Conservation (phyloP, 2,797 vertebrate genomes). For the Arrhamphus sclerolepis region DNA sequence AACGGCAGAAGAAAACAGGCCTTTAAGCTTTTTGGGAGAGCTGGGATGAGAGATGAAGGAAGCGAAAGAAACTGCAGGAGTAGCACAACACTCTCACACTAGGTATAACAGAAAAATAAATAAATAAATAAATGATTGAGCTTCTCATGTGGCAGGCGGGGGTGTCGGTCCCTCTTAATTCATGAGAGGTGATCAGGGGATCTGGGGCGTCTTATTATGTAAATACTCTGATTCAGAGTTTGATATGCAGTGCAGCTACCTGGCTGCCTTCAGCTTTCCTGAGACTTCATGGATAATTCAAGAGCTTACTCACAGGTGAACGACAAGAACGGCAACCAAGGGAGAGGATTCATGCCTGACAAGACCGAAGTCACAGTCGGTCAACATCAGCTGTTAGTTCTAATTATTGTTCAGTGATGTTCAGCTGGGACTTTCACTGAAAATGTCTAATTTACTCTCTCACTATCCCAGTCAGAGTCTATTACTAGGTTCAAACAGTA, state of each 20-base stretch:
- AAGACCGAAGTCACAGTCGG: no score
- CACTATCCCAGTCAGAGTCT: no score
- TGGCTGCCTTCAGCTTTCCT: conserved; percentile 30
- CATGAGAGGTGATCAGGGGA: conserved; percentile 10
- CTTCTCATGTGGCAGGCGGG: background rate
- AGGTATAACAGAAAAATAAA: no score
- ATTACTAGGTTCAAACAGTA: no score
- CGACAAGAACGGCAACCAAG: conserved; percentile 28
- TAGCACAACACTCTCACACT: background rate
- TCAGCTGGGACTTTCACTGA: no score
- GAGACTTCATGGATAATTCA: conserved; percentile 70
- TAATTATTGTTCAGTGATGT: no score
- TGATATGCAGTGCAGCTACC: conserved; percentile 12
- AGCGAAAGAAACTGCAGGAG: background rate
- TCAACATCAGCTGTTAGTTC: no score
- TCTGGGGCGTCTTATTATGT: no score
- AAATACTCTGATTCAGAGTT: conserved; percentile 8
- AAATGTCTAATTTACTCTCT: no score
- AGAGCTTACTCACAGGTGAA: conserved; percentile 41
- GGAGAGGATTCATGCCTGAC: conserved; percentile 29
- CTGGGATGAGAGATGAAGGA: background rate
- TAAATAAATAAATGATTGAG: no score
- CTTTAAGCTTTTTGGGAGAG: conserved; percentile 1
- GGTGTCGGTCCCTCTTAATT: conserved; percentile 6
- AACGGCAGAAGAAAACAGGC: background rate